phyloP scores from a whole-genome alignment of 2,113 vertebrate genomes.

The Uropsilus gracilis region DNA sequence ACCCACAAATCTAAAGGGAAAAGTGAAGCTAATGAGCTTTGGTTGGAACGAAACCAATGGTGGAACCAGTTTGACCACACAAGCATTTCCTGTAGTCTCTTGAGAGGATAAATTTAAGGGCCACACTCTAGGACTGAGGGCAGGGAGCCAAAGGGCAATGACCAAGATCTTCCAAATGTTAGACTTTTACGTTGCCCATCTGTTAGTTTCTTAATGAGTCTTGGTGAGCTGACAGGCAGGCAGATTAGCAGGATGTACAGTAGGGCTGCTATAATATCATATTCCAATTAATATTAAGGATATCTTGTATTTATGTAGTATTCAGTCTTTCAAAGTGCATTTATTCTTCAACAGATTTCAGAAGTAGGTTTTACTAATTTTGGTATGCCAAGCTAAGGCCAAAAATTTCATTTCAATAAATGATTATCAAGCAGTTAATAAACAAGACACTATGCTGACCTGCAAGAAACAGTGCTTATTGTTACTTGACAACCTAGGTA shows the following conservation, averaged over 20 bases:
- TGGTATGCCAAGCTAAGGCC: background rate
- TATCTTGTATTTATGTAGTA: background rate
- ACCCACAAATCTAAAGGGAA: conserved; percentile 75
- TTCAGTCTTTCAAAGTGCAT: background rate
- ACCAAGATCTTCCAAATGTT: conserved; percentile 50
- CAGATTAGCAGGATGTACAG: background rate
- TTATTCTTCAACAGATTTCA: conserved; percentile 20
- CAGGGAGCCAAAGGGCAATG: conserved; percentile 61
- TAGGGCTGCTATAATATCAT: background rate
- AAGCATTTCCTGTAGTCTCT: conserved; percentile 54
- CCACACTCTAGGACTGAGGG: conserved; percentile 38
- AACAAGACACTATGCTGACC: background rate
- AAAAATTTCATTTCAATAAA: conserved; percentile 15
- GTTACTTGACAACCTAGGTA: background rate
- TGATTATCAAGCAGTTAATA: conserved; percentile 8
- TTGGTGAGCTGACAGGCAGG: background rate
- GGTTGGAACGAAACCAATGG: conserved; percentile 68
- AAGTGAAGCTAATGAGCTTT: conserved; percentile 78
- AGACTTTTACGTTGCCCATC: conserved; percentile 43
- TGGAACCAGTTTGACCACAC: conserved; percentile 65
- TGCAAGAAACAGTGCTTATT: conserved; percentile 22
- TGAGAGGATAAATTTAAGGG: conserved; percentile 58
- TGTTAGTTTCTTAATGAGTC: conserved; percentile 38
- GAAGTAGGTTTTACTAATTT: conserved; percentile 36
- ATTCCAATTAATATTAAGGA: background rate